Conservation (phyloP, 2,888 invertebrate species). For the Pachydiplax longipennis region DNA sequence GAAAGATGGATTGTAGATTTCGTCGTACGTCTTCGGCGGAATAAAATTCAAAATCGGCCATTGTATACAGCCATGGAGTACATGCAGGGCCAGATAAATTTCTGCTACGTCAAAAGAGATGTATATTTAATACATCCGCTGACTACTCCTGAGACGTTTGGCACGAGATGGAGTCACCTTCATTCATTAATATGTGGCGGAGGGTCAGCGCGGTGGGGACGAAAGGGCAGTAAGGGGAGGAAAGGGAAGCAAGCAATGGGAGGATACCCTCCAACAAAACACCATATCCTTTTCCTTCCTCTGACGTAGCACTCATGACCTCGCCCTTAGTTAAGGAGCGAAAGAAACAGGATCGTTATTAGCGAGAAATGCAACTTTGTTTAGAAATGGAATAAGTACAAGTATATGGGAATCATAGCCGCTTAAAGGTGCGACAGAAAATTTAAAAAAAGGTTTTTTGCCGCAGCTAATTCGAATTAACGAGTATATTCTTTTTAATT, state of each 20-base stretch:
- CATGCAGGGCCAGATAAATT: too few species aligned
- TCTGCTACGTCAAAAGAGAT: not conserved
- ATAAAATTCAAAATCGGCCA: not conserved
- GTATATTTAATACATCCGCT: not conserved
- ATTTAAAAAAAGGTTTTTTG: too few species aligned
- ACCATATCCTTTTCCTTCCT: not conserved
- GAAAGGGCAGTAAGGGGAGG: not conserved
- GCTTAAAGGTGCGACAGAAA: too few species aligned
- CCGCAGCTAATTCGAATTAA: too few species aligned
- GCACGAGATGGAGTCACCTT: not conserved
- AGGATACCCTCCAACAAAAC: not conserved
- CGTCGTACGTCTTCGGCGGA: too few species aligned
- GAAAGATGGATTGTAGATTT: too few species aligned
- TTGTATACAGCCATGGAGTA: not conserved
- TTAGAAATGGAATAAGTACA: too few species aligned
- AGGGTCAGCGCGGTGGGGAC: constrained; percentile 2
- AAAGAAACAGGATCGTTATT: not conserved
- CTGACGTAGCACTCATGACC: not conserved
- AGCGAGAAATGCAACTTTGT: not conserved
- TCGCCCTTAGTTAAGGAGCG: not conserved
- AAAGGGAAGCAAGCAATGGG: constrained; percentile 35
- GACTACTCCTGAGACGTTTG: not conserved
- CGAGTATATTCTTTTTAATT: too few species aligned
- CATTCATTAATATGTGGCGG: not conserved
- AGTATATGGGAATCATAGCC: too few species aligned